Evolutionary conservation across 2,888 invertebrate genomes (phyloP).

Genomic region (Tipula unca): DNA sequence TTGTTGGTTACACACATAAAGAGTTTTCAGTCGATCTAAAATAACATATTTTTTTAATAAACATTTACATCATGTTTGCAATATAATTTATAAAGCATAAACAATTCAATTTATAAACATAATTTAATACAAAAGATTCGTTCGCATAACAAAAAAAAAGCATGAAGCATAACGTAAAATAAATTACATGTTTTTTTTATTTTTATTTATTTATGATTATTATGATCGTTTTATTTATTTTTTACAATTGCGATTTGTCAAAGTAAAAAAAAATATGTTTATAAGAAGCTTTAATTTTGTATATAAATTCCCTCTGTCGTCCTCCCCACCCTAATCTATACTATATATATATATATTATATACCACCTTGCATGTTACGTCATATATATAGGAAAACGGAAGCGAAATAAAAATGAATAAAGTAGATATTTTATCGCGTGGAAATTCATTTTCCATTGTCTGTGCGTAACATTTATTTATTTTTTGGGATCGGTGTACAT

Average conservation of each 20-base stretch:
- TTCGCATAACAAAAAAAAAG: not conserved
- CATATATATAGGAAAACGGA: not conserved
- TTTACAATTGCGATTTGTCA: not conserved
- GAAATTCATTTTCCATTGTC: not conserved
- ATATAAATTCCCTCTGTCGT: not conserved
- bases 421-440: not conserved
- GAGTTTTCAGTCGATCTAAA: not conserved
- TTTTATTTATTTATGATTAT: conserved; percentile 3
- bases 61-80: conserved; percentile 8
- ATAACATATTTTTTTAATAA: not conserved
- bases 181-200: not conserved
- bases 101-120: not conserved
- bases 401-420: not conserved
- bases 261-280: not conserved
- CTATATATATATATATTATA: too few species aligned
- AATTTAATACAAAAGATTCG: not conserved
- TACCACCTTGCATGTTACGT: not conserved
- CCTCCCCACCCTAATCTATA: not conserved
- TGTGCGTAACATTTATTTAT: not conserved
- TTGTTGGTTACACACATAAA: not conserved
- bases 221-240: conserved; percentile 14
- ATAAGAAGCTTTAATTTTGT: not conserved
- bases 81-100: not conserved
- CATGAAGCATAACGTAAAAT: not conserved
- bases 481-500: not conserved